These are phyloP conservation scores for Cherax destructor DNA, from an alignment of 1,140 invertebrate species.

Conservation along the genomic window DNA sequence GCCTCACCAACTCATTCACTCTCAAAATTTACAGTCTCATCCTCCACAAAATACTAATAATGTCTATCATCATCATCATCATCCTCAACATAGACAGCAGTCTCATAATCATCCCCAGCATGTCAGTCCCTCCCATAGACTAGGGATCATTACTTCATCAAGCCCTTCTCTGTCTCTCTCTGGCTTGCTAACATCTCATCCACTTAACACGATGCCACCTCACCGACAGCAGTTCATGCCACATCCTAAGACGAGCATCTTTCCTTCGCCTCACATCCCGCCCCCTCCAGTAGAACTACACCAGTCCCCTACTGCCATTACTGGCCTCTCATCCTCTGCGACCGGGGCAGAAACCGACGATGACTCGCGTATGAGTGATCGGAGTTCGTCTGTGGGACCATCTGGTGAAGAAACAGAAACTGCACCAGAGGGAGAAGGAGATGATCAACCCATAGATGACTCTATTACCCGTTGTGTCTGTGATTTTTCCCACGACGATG, in stretches of 20 bases:
- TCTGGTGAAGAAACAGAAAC: constrained; percentile 90
- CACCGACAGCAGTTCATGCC: constrained; percentile 67
- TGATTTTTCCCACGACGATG: constrained; percentile 96
- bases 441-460: constrained; percentile 81
- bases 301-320: constrained; percentile 66
- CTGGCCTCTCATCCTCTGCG: constrained; percentile 8
- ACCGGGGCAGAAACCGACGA: constrained; percentile 67
- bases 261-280: constrained; percentile 64
- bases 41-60: constrained; percentile 31
- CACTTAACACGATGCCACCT: constrained; percentile 55
- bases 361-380: constrained; percentile 70
- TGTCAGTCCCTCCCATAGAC: not conserved
- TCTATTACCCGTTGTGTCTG: constrained; percentile 94
- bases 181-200: constrained; percentile 50
- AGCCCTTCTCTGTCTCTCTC: constrained; percentile 17
- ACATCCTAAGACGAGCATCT: constrained; percentile 55
- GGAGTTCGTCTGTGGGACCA: constrained; percentile 70
- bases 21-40: constrained; percentile 58
- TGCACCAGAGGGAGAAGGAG: constrained; percentile 83
- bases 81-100: constrained; percentile 34
- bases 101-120: constrained; percentile 48
- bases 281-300: constrained; percentile 71
- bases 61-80: not conserved
- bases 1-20: constrained; percentile 73
- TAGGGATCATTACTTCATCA: not conserved